phyloP scores from a whole-genome alignment of 1,140 invertebrate genomes.

The Periplaneta americana region DNA sequence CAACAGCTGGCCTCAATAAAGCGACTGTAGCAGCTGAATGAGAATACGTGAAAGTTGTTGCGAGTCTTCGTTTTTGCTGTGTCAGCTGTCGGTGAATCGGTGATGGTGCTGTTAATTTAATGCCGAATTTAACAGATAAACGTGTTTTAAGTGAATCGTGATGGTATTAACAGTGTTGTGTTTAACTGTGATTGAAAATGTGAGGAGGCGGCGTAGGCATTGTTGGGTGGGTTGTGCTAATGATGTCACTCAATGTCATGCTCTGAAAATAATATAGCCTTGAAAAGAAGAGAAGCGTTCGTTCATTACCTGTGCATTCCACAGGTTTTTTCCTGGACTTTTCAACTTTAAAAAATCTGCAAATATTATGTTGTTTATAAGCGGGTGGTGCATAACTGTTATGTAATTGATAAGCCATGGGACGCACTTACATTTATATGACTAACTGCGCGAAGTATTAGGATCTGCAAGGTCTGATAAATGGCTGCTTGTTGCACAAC shows the following conservation, averaged over 20 bases:
- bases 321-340: neutral
- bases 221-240: neutral
- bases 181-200: neutral
- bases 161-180: neutral
- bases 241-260: conserved; percentile 5
- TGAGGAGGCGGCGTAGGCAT: neutral
- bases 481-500: neutral
- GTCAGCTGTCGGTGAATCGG: neutral
- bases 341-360: neutral
- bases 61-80: neutral
- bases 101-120: neutral
- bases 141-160: neutral
- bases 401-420: neutral
- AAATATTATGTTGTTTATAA: neutral
- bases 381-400: neutral
- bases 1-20: neutral
- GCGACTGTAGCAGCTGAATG: neutral
- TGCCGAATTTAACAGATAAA: neutral
- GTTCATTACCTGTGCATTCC: neutral
- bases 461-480: no score
- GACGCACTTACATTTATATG: neutral
- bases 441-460: neutral
- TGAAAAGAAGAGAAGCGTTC: neutral
- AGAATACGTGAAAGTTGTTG: neutral
- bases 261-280: conserved; percentile 6